Conservation (phyloP, 2,113 vertebrate species). For the Perca schrenkii region DNA sequence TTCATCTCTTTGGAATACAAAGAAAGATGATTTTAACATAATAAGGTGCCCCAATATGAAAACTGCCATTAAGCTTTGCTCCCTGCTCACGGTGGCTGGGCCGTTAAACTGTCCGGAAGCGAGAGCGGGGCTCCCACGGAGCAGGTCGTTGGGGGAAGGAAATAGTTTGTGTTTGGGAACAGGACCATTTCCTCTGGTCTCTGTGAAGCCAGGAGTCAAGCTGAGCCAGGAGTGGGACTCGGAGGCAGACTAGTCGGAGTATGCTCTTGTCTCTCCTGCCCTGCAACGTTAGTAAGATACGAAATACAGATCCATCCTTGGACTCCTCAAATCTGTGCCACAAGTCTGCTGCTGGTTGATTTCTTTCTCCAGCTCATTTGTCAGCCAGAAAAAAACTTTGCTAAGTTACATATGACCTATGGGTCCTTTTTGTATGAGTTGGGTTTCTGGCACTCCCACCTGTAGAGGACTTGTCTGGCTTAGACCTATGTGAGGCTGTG, state of each 20-base stretch:
- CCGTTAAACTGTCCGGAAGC: constrained; percentile 70
- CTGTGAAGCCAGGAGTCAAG: constrained; percentile 72
- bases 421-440: constrained; percentile 8
- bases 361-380: not conserved
- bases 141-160: constrained; percentile 76
- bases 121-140: constrained; percentile 68
- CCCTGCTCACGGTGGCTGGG: constrained; percentile 27
- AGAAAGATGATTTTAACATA: not conserved
- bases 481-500: constrained; percentile 2
- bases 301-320: not conserved
- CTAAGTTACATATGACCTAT: not conserved
- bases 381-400: not conserved
- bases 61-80: constrained; percentile 28
- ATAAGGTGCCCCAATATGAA: constrained; percentile 4
- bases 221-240: constrained; percentile 55
- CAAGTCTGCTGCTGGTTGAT: not conserved
- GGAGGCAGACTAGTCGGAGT: constrained; percentile 7
- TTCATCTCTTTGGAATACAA: not conserved
- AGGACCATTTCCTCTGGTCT: constrained; percentile 76
- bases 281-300: constrained; percentile 2
- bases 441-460: constrained; percentile 52
- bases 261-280: not conserved
- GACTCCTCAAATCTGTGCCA: not conserved
- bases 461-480: constrained; percentile 29
- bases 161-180: constrained; percentile 81